These are phyloP conservation scores for Uromys caudimaculatus DNA, from an alignment of 2,797 vertebrate genomes.

Conservation along the genomic window DNA sequence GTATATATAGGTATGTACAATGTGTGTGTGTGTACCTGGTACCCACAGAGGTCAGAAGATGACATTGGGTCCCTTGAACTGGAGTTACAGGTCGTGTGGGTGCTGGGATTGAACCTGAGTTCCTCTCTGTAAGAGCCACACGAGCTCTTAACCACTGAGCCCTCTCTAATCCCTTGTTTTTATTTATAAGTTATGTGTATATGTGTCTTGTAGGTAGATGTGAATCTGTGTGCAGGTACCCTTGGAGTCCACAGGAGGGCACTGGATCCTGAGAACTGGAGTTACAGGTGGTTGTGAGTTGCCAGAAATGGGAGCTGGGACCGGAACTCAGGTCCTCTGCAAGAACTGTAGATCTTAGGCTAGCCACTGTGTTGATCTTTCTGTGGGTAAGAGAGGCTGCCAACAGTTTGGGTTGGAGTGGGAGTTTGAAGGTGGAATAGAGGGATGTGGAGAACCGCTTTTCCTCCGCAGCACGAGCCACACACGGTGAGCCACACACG, in stretches of 20 bases:
- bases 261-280: not conserved
- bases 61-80: not conserved
- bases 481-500: not conserved
- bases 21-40: not conserved
- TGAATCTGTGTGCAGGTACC: not conserved
- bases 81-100: not conserved
- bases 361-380: not conserved
- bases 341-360: not conserved
- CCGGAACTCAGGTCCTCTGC: not conserved
- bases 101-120: not conserved
- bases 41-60: not conserved
- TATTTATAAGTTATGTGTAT: not conserved
- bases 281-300: not conserved
- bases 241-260: not conserved
- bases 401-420: fast-evolving
- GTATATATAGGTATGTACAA: not conserved
- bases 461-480: fast-evolving
- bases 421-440: not conserved
- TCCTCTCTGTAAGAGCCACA: not conserved
- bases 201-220: not conserved
- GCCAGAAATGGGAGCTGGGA: not conserved
- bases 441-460: fast-evolving
- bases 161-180: not conserved
- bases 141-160: not conserved
- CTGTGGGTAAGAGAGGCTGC: fast-evolving